These are phyloP conservation scores for Pangasius djambal DNA, from an alignment of 2,797 vertebrate species.

Conservation along the genomic window DNA sequence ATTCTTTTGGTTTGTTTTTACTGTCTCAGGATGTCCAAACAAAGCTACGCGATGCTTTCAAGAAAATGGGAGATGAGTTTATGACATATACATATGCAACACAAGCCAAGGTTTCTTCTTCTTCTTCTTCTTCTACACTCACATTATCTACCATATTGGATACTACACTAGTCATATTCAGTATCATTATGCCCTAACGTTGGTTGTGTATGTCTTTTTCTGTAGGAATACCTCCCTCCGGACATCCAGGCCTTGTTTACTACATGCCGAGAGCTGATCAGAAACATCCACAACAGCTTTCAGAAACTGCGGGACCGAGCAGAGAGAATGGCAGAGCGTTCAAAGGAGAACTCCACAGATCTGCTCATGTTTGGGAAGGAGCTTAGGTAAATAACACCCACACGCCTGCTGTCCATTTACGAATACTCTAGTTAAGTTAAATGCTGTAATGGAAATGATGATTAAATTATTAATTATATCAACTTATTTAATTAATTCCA, in stretches of 20 bases:
- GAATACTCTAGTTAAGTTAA: background rate
- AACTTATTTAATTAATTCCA: background rate
- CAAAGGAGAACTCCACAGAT: conserved; percentile 90
- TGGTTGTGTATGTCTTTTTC: conserved; percentile 3
- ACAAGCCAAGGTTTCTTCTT: conserved; percentile 84
- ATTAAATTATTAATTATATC: background rate
- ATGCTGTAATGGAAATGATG: background rate
- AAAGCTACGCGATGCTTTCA: conserved; percentile 87
- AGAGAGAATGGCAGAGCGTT: conserved; percentile 88
- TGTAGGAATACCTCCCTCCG: conserved; percentile 90
- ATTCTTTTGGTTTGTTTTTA: background rate
- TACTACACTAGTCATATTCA: background rate
- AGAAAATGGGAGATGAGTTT: conserved; percentile 92
- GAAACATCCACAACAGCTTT: conserved; percentile 93
- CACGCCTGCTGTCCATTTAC: background rate
- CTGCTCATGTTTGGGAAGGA: conserved; percentile 94
- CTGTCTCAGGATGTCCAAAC: conserved; percentile 88
- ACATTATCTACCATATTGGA: background rate
- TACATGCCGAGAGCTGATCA: conserved; percentile 90
- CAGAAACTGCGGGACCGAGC: conserved; percentile 91
- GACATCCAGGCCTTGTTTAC: conserved; percentile 93
- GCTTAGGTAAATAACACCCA: conserved; percentile 78
- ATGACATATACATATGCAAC: conserved; percentile 86
- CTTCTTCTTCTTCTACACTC: background rate
- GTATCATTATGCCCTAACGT: background rate